Base-by-base conservation (phyloP, 2,888 invertebrate species). In the Rhyacophila evoluta region DNA sequence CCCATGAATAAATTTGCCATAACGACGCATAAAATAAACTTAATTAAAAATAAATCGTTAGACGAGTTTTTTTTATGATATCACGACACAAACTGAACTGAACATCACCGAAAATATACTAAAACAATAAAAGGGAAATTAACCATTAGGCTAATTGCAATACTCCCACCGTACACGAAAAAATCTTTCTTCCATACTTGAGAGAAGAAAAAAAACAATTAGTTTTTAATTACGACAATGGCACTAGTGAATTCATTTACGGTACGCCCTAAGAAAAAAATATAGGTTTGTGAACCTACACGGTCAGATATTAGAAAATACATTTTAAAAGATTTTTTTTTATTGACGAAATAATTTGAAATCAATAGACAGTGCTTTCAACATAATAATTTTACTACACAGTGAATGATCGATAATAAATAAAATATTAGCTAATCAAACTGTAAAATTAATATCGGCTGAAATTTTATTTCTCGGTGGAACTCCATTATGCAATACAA, bases 211-310 rank as follows among this genome's bases (percentile, higher is more conserved):
- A 55, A 55, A 55, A 55, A 69, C 69, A 29, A 69, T 69, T 69
- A 69, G 69, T 69, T 69, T 69, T 69, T 69, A 69, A 69, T 69
- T 69, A 69, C 69, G 28, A 29, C 69, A 69, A 33, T 69, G 69
- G 69, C 33, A 69, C 69, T 69, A 28, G 69, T 33, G 69, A 69
- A 69, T 69, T 69, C 28, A 69, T 69, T 55, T 55, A 55, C 25
- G 33, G 33, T 27, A 33, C 69, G 69, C 15, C 19, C 29, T 1
- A n/a, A 33, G 69, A 2, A 2, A 33, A 28, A 69, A 69, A 69
- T 2, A 41, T 41, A 41, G 28, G 69, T 69, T 0, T 25, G 27
- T 69, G 28, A 2, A 29, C 10, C 0, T 29, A 69, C n/a, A 69
- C 15, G 10, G 28, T 28, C 29, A 69, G 28, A 29, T 1, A 28